Percentiles rank a stretch among this genome's conserved stretches.
phyloP scores from a whole-genome alignment of 1,140 invertebrate species.

The Drosophila tristis region DNA sequence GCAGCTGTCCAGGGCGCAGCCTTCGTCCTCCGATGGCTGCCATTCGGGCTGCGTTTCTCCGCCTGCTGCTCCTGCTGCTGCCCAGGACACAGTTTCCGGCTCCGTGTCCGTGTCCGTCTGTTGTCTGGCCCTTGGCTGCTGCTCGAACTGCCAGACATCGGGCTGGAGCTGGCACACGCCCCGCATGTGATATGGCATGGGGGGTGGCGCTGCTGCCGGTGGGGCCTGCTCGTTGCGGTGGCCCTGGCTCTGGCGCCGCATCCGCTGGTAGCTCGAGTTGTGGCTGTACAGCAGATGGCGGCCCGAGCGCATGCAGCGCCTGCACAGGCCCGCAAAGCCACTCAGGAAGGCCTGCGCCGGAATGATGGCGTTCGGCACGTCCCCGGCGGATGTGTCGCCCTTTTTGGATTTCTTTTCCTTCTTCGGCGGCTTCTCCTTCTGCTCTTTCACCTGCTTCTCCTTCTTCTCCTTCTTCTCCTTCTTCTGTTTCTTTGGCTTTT shows the following conservation, averaged over 20 bases:
- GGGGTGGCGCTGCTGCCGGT: too few species aligned
- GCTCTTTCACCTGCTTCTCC: background rate
- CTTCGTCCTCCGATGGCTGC: background rate
- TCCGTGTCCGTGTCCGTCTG: too few species aligned
- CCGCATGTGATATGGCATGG: too few species aligned
- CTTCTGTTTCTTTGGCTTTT: background rate
- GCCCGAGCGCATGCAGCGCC: conserved; percentile 24
- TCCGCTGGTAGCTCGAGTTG: background rate
- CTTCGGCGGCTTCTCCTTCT: background rate
- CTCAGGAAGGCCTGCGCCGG: conserved; percentile 8
- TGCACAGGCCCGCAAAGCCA: conserved; percentile 24
- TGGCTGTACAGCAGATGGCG: conserved; percentile 60
- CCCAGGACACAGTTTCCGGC: too few species aligned
- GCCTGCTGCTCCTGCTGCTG: too few species aligned
- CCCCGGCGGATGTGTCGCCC: background rate
- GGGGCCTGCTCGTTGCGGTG: background rate
- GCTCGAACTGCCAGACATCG: too few species aligned
- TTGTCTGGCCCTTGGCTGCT: too few species aligned
- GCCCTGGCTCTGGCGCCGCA: background rate
- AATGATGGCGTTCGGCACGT: background rate
- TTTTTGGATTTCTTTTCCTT: background rate
- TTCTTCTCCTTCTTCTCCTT: background rate
- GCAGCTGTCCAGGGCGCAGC: background rate
- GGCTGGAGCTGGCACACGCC: too few species aligned
- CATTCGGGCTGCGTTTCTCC: too few species aligned